Conservation (phyloP, 1,140 invertebrate genomes). For the Aradophagus sp. region DNA sequence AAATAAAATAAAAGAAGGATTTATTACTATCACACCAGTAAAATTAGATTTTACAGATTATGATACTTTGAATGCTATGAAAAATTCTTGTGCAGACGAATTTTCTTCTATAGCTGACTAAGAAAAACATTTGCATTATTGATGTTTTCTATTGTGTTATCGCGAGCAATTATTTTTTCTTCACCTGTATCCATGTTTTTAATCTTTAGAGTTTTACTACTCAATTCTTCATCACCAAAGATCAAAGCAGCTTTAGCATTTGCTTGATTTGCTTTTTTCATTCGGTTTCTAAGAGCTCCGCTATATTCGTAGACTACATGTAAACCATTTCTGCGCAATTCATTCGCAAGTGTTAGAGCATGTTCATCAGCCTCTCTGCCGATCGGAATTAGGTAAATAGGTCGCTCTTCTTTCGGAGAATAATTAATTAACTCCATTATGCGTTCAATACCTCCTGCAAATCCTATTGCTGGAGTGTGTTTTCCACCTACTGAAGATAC, state of each 20-base stretch:
- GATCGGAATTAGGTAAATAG: conserved; percentile 38
- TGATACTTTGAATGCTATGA: conserved; percentile 41
- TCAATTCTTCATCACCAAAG: conserved; percentile 39
- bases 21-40: conserved; percentile 42
- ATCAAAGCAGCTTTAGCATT: conserved; percentile 37
- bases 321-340: conserved; percentile 34
- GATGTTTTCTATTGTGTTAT: conserved; percentile 40
- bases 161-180: conserved; percentile 45
- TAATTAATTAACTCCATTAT: conserved; percentile 38
- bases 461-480: conserved; percentile 26
- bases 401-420: conserved; percentile 35
- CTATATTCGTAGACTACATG: conserved; percentile 34
- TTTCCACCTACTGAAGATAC: conserved; percentile 25
- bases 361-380: conserved; percentile 31
- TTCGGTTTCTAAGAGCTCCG: conserved; percentile 26
- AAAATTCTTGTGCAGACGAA: conserved; percentile 44
- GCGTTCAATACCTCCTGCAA: conserved; percentile 29
- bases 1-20: conserved; percentile 45
- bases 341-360: conserved; percentile 37
- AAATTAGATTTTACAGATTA: conserved; percentile 44
- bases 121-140: conserved; percentile 36
- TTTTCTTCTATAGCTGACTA: conserved; percentile 41
- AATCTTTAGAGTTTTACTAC: conserved; percentile 36
- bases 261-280: conserved; percentile 38
- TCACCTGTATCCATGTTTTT: conserved; percentile 44